A percentile compares a stretch with the other conserved stretches of the same genome.
phyloP scores from a whole-genome alignment of 2,888 invertebrate genomes.

The Hyalella azteca region DNA sequence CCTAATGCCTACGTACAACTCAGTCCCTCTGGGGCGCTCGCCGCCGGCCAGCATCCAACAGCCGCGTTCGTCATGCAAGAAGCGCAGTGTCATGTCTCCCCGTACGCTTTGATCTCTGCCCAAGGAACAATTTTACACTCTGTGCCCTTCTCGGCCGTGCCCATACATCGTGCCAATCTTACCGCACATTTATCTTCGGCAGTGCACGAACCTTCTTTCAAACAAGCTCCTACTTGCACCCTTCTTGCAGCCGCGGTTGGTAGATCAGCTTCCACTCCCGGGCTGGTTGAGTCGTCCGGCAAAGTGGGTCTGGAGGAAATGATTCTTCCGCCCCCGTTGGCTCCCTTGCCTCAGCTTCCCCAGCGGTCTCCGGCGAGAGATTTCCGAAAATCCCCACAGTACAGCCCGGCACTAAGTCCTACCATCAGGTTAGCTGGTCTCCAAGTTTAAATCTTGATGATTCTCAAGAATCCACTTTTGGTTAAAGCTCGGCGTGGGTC shows the following conservation, averaged over 20 bases:
- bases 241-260: slow-evolving; percentile 55
- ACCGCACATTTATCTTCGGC: slow-evolving; percentile 17
- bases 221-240: slow-evolving; percentile 33
- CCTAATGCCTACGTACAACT: neutral
- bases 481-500: no score
- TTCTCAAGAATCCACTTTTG: no score
- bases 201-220: slow-evolving; percentile 24
- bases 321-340: slow-evolving; percentile 68
- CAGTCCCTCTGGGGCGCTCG: slow-evolving; percentile 59
- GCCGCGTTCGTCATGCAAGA: slow-evolving; percentile 3
- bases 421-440: no score
- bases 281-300: slow-evolving; percentile 90
- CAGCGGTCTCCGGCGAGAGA: slow-evolving; percentile 41
- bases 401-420: slow-evolving; percentile 63
- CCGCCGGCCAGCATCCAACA: neutral
- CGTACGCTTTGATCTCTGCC: slow-evolving; percentile 13
- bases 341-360: slow-evolving; percentile 29
- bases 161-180: slow-evolving; percentile 10
- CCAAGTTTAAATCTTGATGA: no score
- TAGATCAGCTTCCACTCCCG: slow-evolving; percentile 86
- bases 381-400: slow-evolving; percentile 63
- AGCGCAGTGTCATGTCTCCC: neutral
- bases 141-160: slow-evolving; percentile 8
- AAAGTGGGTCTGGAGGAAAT: slow-evolving; percentile 86
- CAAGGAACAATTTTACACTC: neutral